Evolutionary conservation across 2,113 vertebrate species (phyloP).

Genomic region (Petroica traversi): DNA sequence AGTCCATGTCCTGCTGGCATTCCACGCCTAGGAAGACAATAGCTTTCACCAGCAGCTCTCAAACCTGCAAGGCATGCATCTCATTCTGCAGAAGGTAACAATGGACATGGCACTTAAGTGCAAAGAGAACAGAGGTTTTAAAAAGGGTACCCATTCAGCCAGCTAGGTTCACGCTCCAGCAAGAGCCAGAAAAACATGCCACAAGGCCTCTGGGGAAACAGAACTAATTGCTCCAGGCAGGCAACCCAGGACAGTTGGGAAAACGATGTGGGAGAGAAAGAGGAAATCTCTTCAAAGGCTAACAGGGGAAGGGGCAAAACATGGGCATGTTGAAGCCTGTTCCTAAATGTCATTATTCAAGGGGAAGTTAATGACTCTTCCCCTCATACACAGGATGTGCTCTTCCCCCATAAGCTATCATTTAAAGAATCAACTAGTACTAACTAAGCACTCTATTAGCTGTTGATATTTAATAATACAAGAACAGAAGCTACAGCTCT

Average conservation of each 20-base stretch:
- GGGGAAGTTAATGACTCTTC: conserved; percentile 3
- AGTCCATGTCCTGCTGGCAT: neutral
- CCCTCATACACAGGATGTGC: neutral
- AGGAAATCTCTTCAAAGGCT: neutral
- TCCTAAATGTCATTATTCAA: conserved; percentile 5
- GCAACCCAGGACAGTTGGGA: neutral
- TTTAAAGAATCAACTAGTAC: conserved; percentile 26
- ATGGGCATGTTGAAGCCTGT: neutral
- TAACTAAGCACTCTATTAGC: conserved; percentile 20
- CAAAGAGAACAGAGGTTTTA: neutral
- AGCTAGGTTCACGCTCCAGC: neutral
- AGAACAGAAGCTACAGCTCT: conserved; percentile 24
- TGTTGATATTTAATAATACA: conserved; percentile 41
- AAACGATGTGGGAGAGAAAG: neutral
- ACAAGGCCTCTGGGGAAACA: neutral
- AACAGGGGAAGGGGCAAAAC: neutral
- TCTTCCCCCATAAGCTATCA: neutral
- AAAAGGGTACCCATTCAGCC: neutral
- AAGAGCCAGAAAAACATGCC: neutral
- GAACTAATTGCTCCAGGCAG: neutral
- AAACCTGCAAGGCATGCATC: neutral
- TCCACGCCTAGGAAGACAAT: neutral
- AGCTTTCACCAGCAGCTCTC: neutral
- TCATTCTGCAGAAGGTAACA: neutral
- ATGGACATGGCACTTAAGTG: neutral